Evolutionary conservation across 2,797 vertebrate species (phyloP), one percentile per base, ranked within the genome.

Genomic region (Taeniopygia guttata): DNA sequence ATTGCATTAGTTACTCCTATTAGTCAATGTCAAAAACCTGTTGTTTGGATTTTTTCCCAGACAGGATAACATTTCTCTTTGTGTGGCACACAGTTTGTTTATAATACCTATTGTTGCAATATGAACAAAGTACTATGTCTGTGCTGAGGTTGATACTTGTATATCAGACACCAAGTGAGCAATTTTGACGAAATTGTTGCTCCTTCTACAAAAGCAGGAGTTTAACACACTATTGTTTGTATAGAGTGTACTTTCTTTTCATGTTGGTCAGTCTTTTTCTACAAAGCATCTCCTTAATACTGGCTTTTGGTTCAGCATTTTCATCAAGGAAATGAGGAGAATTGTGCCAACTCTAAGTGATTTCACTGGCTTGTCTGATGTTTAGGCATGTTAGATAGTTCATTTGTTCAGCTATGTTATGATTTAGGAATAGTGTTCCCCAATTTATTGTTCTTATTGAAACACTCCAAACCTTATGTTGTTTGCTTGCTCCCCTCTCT

Each of bases 401-500:
- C 2, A 5, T 63, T 85, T 84, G 72, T 80, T 84, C 30, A 70
- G 16, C 59, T 16, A 3, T 45, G 27, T 51, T 63, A 15, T 63
- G 29, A 34, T 46, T 77, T 58, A 70, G n/a, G 21, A 70, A 45
- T 51, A 10, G 21, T 56, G 34, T 45, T 56, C 21, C n/a, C 20
- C 38, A 64, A 9, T 51, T 40, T 40, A 45, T 30, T 64, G 51
- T 70, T 70, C 29, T 45, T 2, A 30, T 15, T 58, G n/a, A 58
- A 77, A 32, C 11, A 11, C 21, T 63, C 30, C 38, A 43, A 75
- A 49, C 11, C 3, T 19, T 11, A 20, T 2, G 1, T 43, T 38
- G 20, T 29, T 69, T 6, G 7, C 4, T 45, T 0, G 0, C 13
- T 58, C 34, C 17, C 4, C 8, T 2, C 18, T 42, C 7, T 43